phyloP scores from a whole-genome alignment of 2,797 vertebrate species.

The Myioborus miniatus region DNA sequence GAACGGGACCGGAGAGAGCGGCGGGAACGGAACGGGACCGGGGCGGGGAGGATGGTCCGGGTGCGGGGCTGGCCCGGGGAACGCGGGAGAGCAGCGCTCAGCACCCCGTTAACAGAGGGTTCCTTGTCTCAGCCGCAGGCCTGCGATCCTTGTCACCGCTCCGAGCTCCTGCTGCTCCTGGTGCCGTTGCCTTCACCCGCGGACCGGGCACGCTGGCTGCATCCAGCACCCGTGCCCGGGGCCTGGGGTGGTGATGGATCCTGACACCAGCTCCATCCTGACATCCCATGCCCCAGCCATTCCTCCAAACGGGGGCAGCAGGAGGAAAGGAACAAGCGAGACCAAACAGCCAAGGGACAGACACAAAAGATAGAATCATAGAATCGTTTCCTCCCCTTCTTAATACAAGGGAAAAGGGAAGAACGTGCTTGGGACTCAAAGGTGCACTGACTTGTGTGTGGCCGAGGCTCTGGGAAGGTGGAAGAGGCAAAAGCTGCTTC shows the following conservation, averaged over 20 bases:
- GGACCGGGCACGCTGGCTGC: accelerated
- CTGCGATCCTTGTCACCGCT: accelerated
- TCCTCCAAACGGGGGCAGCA: no score
- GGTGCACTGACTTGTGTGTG: accelerated
- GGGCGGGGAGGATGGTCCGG: not conserved
- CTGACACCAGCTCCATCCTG: not conserved
- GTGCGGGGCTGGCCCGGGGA: not conserved
- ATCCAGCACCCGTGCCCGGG: not conserved
- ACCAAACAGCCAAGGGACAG: accelerated
- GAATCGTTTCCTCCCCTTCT: not conserved
- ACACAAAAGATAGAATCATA: accelerated
- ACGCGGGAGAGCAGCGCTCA: not conserved
- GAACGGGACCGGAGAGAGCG: not conserved
- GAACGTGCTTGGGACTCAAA: accelerated
- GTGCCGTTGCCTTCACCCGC: not conserved
- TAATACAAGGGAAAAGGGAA: not conserved
- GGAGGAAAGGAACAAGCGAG: not conserved
- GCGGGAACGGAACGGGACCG: not conserved
- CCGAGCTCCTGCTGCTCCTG: not conserved
- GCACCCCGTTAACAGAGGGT: not conserved
- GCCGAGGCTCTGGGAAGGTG: not conserved
- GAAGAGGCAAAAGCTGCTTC: not conserved
- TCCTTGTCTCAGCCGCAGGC: not conserved
- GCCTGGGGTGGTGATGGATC: accelerated
- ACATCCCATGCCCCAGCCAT: accelerated